These are phyloP conservation scores for Phasianus colchicus DNA, from an alignment of 2,113 vertebrate genomes.

Conservation along the genomic window DNA sequence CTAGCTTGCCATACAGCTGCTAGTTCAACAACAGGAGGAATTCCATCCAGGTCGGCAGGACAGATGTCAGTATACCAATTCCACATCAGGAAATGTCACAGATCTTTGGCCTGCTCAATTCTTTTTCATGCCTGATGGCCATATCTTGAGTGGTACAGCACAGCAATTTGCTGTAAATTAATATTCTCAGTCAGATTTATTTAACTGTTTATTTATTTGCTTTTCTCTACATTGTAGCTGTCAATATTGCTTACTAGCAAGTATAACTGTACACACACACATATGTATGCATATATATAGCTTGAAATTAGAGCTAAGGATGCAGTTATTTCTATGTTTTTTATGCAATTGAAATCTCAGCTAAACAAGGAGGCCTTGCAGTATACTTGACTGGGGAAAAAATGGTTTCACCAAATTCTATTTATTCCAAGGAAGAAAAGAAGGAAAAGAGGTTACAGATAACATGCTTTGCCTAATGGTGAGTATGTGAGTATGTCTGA, in stretches of 20 bases:
- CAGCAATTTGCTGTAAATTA: background rate
- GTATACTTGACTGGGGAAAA: background rate
- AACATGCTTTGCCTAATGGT: background rate
- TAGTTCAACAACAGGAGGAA: background rate
- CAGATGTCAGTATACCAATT: background rate
- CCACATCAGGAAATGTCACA: background rate
- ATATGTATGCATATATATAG: background rate
- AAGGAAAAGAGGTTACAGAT: background rate
- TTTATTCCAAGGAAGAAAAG: background rate
- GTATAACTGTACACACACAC: background rate
- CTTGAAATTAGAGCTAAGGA: background rate
- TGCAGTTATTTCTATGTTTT: background rate
- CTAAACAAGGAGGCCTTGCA: background rate
- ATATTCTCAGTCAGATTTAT: background rate
- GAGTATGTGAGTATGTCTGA: background rate
- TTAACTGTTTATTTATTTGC: background rate
- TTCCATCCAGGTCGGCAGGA: background rate
- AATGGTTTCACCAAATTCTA: background rate
- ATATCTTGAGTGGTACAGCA: background rate
- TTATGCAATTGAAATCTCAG: background rate
- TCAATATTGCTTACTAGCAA: background rate
- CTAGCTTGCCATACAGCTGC: background rate
- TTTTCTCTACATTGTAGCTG: background rate
- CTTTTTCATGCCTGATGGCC: background rate
- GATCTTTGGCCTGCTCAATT: background rate